Evolutionary conservation across 2,797 vertebrate species (phyloP), one percentile per base, ranked within the genome.

Genomic region (Ctenosaura bakeri): DNA sequence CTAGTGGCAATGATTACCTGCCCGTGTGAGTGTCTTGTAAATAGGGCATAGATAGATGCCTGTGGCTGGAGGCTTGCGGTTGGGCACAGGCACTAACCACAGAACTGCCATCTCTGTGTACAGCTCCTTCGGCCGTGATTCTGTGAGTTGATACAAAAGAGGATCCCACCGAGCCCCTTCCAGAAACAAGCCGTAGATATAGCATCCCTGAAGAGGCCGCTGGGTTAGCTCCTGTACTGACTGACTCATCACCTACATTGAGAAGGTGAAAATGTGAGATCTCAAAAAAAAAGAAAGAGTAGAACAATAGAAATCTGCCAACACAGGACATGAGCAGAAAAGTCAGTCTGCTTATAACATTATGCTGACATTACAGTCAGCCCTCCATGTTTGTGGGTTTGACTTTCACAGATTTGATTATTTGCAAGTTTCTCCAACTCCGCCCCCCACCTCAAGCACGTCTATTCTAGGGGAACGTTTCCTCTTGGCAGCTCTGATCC

Each of bases 21-120:
- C 98, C 0, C 98, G 97, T 54, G 98, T 98, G 81, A 98, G 97
- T 0, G 98, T 99, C 96, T 99, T 99, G 64, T 99, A 99, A 96
- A 99, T 98, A 52, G 98, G 98, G 94, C 98, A 99, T 50, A 98
- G 5, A 86, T 99, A 99, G 95, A 97, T 93, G 91, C 97, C 96
- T 0, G 96, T 96, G 42, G 93, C 50, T 0, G 97, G 97, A 7
- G 95, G 84, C 91, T 96, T 98, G 93, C 97, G 97, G 92, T 98
- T 96, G 59, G 98, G 84, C 10, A 95, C 94, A 0, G 99, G 98
- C 78, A 98, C 89, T 88, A 99, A 97, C 98, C 98, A 98, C 95
- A 99, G 97, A 89, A 98, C 93, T 0, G 98, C 96, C 98, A 99
- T 98, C 92, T 98, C 98, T 0, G 98, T 98, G 96, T 98, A 97